Percentiles rank a stretch among this genome's conserved stretches.
These are phyloP conservation scores for Holothuria leucospilota DNA, from an alignment of 53 echinoderm and acorn worm genomes.

Conservation along the genomic window DNA sequence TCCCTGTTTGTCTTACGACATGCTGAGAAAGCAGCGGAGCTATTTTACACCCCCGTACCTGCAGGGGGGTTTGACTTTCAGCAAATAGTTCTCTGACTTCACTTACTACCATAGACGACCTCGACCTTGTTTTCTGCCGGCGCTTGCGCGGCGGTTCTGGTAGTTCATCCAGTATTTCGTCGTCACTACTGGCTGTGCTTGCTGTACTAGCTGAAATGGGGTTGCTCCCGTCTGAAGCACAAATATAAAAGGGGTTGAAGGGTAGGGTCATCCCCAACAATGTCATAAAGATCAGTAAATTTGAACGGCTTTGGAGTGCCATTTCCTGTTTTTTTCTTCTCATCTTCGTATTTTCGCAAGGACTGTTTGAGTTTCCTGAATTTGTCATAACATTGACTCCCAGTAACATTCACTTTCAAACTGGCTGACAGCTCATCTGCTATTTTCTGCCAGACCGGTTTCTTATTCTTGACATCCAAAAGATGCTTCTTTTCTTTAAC, in stretches of 20 bases:
- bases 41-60: too few relatives aligned
- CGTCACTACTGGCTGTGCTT: constrained; percentile 19
- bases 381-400: constrained; percentile 36
- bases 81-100: constrained; percentile 3
- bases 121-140: neutral
- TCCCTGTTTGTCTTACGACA: too few relatives aligned
- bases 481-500: constrained; percentile 6
- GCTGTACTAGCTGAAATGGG: too few relatives aligned
- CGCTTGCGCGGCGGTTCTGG: neutral
- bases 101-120: constrained; percentile 10
- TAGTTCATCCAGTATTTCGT: constrained; percentile 11
- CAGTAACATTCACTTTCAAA: constrained; percentile 1
- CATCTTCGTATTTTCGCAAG: constrained; percentile 1
- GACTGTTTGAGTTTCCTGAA: constrained; percentile 16
- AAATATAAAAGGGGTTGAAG: constrained; percentile 6
- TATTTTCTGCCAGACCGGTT: constrained; percentile 14
- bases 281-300: constrained; percentile 19
- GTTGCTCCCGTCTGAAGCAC: constrained; percentile 14
- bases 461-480: constrained; percentile 16
- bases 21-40: too few relatives aligned
- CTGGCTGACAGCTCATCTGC: neutral
- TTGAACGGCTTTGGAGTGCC: constrained; percentile 30
- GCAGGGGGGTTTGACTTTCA: constrained; percentile 26
- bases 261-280: constrained; percentile 29
- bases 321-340: constrained; percentile 9